Conservation (phyloP, 2,888 invertebrate genomes). For the Chrysolina haemoptera region DNA sequence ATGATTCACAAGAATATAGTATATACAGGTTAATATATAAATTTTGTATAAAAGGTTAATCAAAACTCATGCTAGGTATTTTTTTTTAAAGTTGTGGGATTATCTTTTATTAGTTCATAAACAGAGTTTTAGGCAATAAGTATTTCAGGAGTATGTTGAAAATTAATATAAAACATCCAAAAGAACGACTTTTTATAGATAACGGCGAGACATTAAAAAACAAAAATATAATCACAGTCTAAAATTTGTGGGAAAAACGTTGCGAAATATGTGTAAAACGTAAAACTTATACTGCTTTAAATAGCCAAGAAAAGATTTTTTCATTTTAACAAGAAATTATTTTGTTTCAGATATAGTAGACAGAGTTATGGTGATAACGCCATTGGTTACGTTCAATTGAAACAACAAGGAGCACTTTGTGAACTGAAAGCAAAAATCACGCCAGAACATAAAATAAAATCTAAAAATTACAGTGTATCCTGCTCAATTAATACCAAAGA, state of each 20-base stretch:
- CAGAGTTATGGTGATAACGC: constrained; percentile 43
- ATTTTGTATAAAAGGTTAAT: neutral
- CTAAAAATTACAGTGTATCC: constrained; percentile 37
- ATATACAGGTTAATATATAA: neutral
- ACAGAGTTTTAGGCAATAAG: neutral
- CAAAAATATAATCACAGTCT: too few species aligned
- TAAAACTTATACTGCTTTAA: too few species aligned
- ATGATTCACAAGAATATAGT: neutral
- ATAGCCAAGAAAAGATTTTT: too few species aligned
- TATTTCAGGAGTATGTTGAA: neutral
- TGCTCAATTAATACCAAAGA: constrained; percentile 37
- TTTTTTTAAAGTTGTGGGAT: constrained; percentile 2
- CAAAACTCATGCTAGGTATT: neutral
- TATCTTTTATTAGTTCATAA: neutral
- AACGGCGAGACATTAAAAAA: too few species aligned
- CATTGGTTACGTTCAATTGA: constrained; percentile 44
- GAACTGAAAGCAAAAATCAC: constrained; percentile 49
- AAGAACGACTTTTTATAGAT: neutral
- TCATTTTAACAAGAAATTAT: neutral
- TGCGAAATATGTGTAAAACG: too few species aligned
- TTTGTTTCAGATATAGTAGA: constrained; percentile 30
- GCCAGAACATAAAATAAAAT: constrained; percentile 49
- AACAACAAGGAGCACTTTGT: constrained; percentile 46
- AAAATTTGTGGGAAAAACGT: too few species aligned
- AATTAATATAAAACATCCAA: neutral